phyloP scores from a whole-genome alignment of 1,140 invertebrate species.

The Manduca sexta region DNA sequence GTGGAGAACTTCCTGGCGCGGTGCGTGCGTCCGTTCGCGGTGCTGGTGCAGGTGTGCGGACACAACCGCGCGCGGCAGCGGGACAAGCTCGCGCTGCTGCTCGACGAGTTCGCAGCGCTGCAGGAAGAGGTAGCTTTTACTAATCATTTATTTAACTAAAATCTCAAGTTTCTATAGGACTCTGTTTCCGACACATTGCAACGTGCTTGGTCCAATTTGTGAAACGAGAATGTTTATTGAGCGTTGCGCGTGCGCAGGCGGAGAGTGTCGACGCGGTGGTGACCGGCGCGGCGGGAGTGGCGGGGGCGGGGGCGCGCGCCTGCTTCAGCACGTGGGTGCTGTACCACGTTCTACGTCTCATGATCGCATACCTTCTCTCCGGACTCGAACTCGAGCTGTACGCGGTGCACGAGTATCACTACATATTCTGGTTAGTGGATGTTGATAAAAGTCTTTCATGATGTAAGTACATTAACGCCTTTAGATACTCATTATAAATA shows the following conservation, averaged over 20 bases:
- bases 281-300: constrained; percentile 35
- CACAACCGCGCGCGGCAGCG: constrained; percentile 96
- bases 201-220: no score
- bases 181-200: no score
- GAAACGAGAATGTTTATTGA: no score
- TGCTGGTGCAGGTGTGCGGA: constrained; percentile 92
- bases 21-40: constrained; percentile 90
- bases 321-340: constrained; percentile 97
- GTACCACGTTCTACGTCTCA: constrained; percentile 96
- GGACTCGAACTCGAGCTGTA: constrained; percentile 97
- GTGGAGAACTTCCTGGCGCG: constrained; percentile 92
- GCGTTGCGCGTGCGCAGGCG: constrained; percentile 78
- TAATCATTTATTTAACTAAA: no score
- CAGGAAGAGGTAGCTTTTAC: constrained; percentile 94
- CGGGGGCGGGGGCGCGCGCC: constrained; percentile 79
- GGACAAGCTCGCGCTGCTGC: constrained; percentile 91
- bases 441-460: no score
- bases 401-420: constrained; percentile 97
- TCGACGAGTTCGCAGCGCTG: constrained; percentile 90
- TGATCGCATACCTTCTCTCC: constrained; percentile 95
- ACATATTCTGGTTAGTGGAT: constrained; percentile 47
- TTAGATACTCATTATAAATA: no score
- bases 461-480: no score
- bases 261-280: constrained; percentile 86
- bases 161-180: no score